Conservation (phyloP, 2,113 vertebrate genomes). For the Octodon degus region DNA sequence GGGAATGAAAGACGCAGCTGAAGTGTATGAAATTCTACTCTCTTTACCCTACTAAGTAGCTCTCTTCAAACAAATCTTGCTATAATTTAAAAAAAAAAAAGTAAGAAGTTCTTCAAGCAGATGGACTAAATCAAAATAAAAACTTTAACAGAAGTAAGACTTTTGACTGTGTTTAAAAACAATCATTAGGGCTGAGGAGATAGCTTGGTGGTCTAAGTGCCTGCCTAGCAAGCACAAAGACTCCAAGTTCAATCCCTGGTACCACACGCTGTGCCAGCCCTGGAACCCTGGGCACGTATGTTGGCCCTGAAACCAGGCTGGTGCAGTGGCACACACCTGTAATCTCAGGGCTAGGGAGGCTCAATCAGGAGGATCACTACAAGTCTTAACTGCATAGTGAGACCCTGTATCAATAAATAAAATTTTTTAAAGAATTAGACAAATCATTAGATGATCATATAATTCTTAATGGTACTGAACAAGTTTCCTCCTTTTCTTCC, state of each 20-base stretch:
- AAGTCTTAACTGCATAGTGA: too few species aligned
- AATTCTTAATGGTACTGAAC: neutral
- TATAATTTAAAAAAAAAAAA: slow-evolving; percentile 9
- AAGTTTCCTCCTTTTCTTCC: neutral
- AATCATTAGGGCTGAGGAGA: too few species aligned
- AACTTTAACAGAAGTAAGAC: neutral
- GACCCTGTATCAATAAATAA: too few species aligned
- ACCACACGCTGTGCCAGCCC: too few species aligned
- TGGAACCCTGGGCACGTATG: too few species aligned
- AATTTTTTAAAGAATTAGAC: neutral
- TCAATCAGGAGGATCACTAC: too few species aligned
- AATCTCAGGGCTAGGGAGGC: too few species aligned
- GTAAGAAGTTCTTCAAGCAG: neutral
- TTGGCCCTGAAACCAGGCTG: too few species aligned
- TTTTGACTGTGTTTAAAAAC: neutral
- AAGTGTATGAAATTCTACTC: neutral
- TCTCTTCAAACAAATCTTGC: neutral
- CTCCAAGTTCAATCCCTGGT: too few species aligned
- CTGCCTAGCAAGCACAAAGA: too few species aligned
- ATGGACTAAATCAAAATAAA: neutral
- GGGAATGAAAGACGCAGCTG: neutral
- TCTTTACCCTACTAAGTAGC: neutral
- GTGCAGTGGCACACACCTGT: too few species aligned
- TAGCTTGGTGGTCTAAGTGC: too few species aligned
- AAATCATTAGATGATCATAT: neutral